These are phyloP conservation scores for Digitonthophagus gazella DNA, from an alignment of 2,888 invertebrate species.

Conservation along the genomic window DNA sequence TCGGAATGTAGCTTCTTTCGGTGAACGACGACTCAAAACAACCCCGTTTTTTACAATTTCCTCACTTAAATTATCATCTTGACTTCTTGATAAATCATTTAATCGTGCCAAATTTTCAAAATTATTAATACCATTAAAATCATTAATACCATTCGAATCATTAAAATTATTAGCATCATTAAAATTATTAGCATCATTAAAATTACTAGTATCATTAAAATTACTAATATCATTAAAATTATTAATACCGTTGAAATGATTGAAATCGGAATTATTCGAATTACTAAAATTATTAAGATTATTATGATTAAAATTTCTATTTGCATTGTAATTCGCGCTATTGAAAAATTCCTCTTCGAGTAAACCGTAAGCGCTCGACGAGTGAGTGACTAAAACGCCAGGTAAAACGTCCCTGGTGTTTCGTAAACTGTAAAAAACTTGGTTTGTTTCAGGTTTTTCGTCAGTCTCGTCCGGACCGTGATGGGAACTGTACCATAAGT, in stretches of 20 bases:
- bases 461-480: constrained; percentile 27
- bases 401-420: constrained; percentile 26
- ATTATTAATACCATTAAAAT: constrained; percentile 40
- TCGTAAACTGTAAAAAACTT: constrained; percentile 19
- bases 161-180: no score
- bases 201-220: no score
- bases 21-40: constrained; percentile 3
- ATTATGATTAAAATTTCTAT: no score
- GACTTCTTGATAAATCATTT: constrained; percentile 31
- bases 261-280: no score
- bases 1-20: constrained; percentile 25
- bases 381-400: background rate
- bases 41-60: constrained; percentile 28
- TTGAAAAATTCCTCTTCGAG: background rate
- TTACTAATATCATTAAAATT: no score
- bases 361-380: no score
- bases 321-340: no score
- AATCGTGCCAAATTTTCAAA: constrained; percentile 24
- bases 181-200: no score
- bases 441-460: constrained; percentile 40
- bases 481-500: constrained; percentile 44
- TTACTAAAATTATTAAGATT: no score
- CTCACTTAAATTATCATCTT: constrained; percentile 26
- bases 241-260: no score
- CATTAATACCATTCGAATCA: no score